Conservation (phyloP, 1,140 invertebrate species). For the Zaprionus lachaisei region DNA sequence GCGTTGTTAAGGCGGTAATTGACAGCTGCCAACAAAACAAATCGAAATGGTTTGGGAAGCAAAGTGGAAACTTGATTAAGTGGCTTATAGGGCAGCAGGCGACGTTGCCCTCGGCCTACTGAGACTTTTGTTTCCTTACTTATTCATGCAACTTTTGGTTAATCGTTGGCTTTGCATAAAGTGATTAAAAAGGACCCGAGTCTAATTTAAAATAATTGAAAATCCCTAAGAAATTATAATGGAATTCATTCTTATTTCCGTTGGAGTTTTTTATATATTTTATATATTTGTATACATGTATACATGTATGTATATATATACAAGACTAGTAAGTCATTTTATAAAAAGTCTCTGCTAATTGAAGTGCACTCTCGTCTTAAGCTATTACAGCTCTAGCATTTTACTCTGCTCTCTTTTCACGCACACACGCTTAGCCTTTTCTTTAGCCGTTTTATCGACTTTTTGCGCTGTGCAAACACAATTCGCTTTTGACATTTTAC, state of each 20-base stretch:
- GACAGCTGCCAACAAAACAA: constrained; percentile 40
- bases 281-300: too few relatives aligned
- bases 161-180: constrained; percentile 36
- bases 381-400: not conserved
- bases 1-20: constrained; percentile 37
- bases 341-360: not conserved
- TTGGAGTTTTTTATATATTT: too few relatives aligned
- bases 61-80: constrained; percentile 45
- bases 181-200: constrained; percentile 33
- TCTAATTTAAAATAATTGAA: not conserved
- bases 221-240: not conserved
- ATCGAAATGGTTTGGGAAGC: constrained; percentile 20
- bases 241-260: not conserved
- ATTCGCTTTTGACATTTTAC: constrained; percentile 11
- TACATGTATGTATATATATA: too few relatives aligned
- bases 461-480: constrained; percentile 1
- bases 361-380: not conserved
- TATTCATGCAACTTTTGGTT: constrained; percentile 21
- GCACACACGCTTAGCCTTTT: not conserved
- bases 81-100: constrained; percentile 38
- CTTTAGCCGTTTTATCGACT: not conserved
- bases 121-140: constrained; percentile 21
- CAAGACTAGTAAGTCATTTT: not conserved
- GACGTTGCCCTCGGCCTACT: constrained; percentile 16
- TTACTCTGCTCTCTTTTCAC: not conserved